phyloP scores from a whole-genome alignment of 2,888 invertebrate genomes.

The Luperina nickerlii region DNA sequence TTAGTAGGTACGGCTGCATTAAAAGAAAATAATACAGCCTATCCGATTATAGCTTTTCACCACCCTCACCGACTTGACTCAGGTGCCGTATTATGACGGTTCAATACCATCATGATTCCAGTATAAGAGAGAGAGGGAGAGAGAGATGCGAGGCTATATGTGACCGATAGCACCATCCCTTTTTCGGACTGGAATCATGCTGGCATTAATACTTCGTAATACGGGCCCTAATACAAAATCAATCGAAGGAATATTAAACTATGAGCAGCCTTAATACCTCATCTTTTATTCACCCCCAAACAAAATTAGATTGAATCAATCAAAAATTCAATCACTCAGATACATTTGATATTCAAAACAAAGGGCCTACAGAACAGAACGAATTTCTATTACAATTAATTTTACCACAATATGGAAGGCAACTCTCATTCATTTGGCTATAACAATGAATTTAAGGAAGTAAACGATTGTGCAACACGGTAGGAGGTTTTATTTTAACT shows the following conservation, averaged over 20 bases:
- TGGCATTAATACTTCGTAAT: not conserved
- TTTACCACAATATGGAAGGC: constrained; percentile 24
- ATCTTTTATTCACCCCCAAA: constrained; percentile 59
- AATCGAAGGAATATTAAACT: constrained; percentile 26
- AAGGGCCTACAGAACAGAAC: constrained; percentile 20
- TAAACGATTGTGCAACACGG: constrained; percentile 45
- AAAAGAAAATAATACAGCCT: not conserved
- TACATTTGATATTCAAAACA: constrained; percentile 53
- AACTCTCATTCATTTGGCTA: constrained; percentile 26
- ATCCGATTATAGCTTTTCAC: not conserved
- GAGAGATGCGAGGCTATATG: not conserved
- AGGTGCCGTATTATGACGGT: constrained; percentile 1
- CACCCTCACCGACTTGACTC: not conserved
- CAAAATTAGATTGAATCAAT: constrained; percentile 48
- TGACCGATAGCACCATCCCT: not conserved
- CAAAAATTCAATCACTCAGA: constrained; percentile 45
- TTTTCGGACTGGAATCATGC: not conserved
- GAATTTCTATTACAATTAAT: constrained; percentile 43
- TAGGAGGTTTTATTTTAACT: constrained; percentile 35
- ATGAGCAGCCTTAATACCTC: constrained; percentile 14
- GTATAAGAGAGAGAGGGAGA: not conserved
- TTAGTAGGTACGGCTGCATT: not conserved
- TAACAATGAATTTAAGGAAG: constrained; percentile 47
- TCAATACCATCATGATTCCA: not conserved
- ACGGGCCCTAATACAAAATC: constrained; percentile 11